These are phyloP conservation scores for Lepidurus apus DNA, from an alignment of 1,140 invertebrate genomes.

Conservation along the genomic window DNA sequence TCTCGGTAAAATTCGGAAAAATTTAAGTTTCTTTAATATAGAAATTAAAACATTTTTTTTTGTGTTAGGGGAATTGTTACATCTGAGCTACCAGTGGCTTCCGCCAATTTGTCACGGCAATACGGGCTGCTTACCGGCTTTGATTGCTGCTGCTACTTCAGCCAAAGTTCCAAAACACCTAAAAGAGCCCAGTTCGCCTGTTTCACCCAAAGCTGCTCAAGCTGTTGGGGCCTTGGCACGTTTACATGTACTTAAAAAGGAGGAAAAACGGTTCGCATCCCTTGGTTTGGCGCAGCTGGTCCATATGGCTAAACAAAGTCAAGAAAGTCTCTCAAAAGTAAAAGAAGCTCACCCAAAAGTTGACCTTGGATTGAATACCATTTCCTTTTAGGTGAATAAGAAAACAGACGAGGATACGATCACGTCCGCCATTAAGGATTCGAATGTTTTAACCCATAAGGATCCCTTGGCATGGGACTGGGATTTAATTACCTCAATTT, in stretches of 20 bases:
- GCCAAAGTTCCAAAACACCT: background rate
- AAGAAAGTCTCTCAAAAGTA: background rate
- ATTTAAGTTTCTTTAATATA: background rate
- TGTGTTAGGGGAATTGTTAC: slow-evolving; percentile 37
- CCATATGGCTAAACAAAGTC: background rate
- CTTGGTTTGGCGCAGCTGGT: slow-evolving; percentile 28
- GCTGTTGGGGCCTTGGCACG: slow-evolving; percentile 26
- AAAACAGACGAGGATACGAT: background rate
- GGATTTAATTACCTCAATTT: slow-evolving; percentile 68
- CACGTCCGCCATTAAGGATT: slow-evolving; percentile 59
- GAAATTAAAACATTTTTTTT: background rate
- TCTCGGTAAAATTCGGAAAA: slow-evolving; percentile 52
- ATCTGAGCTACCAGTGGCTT: slow-evolving; percentile 21
- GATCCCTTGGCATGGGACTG: slow-evolving; percentile 75
- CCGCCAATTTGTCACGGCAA: slow-evolving; percentile 19
- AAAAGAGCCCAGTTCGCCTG: slow-evolving; percentile 27
- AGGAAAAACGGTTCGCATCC: slow-evolving; percentile 34
- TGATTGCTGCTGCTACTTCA: background rate
- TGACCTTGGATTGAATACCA: background rate
- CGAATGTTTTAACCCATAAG: slow-evolving; percentile 64
- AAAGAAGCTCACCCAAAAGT: background rate
- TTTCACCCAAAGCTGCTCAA: slow-evolving; percentile 31
- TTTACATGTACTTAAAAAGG: slow-evolving; percentile 24
- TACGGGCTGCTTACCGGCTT: slow-evolving; percentile 15
- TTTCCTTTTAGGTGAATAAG: slow-evolving; percentile 36